Base-by-base conservation (phyloP, 2,888 invertebrate species). In the Brenthis ino region DNA sequence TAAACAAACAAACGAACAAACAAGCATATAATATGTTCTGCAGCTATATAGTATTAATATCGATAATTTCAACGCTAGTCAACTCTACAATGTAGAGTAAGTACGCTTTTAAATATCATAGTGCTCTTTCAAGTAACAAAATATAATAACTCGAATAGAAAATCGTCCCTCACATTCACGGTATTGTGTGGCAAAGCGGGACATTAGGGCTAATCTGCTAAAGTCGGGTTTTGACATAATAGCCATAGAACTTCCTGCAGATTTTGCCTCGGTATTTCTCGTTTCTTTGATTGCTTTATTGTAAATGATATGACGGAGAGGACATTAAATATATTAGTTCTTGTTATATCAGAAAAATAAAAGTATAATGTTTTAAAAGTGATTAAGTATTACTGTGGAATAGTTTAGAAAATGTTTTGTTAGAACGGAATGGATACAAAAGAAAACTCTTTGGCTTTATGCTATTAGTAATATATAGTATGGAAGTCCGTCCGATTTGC, bases 121-220 rank as follows among this genome's bases (percentile, higher is more conserved):
- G 47, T 20, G 50, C 16, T n/a, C 16, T 12, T 60, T 50, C 3
- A 33, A 60, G 50, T 16, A 50, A 50, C 33, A 33, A 60, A 60
- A 60, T 60, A 33, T 50, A 58, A 58, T 58, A 60, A 60, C 50
- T 28, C 11, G n/a, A 48, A 50, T 60, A 28, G 50, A 50, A 33
- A 60, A 60, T 60, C 37, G 50, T 63, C 37, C 37, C 12, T 54
- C 13, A 20, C 63, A 63, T 63, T 54, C 43, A 53, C 6, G 11
- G 20, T 14, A 61, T 67, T 67, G 67, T 67, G 37, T 33, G 43
- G 48, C 47, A 53, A 55, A 48, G 77, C 76, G 69, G 64, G 71
- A 77, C 72, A 64, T 73, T 75, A 80, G 84, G 84, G 84, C 82
- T 80, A 83, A 75, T 73, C 68, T 77, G 73, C 84, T 82, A 81